Base-by-base conservation (phyloP, 1,140 invertebrate species). In the Cyclargus thomasi region DNA sequence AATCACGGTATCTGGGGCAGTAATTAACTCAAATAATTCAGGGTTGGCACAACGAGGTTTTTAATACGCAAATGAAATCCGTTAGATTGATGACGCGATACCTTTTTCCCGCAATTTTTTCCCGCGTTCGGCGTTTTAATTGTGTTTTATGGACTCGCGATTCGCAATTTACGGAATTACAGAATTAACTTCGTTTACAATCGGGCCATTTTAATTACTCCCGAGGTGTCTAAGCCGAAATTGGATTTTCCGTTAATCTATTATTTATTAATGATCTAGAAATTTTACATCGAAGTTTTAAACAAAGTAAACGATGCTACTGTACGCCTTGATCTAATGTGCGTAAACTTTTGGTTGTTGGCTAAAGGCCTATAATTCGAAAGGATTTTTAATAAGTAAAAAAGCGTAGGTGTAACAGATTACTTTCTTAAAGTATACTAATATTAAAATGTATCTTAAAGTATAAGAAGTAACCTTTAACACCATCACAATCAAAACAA, bases 61-160 rank as follows among this genome's bases (percentile, higher is more conserved):
- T 87, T 88, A 88, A 90, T 87, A 86, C 85, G 79, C 81, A 88
- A 88, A 90, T 90, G 85, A 88, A 90, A 90, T 88, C 85, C 79
- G 73, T 83, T 80, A 82, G 86, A 90, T 90, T 90, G 87, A 90
- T 90, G 87, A 86, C 86, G 83, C 78, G 76, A 83, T 82, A 82
- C 72, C 78, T 79, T 78, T 76, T 79, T 78, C 75, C 71, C 70
- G 70, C 65, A 22, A 59, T 66, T 66, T 81, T 84, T 84, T 81
- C 80, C 79, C 70, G 77, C 79, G 84, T 75, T 85, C 83, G 83
- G 81, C 80, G 86, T 88, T 87, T 88, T 90, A 88, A 90, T 90
- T 90, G 83, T 84, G 80, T 85, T 88, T 90, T 87, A 90, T 86
- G 86, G 81, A 75, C 81, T 78, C 78, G 82, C 85, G 87, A 86